Percentiles rank a stretch among this genome's conserved stretches.
Evolutionary conservation across 2,113 vertebrate species (phyloP).

Genomic region (Corvus moneduloides): DNA sequence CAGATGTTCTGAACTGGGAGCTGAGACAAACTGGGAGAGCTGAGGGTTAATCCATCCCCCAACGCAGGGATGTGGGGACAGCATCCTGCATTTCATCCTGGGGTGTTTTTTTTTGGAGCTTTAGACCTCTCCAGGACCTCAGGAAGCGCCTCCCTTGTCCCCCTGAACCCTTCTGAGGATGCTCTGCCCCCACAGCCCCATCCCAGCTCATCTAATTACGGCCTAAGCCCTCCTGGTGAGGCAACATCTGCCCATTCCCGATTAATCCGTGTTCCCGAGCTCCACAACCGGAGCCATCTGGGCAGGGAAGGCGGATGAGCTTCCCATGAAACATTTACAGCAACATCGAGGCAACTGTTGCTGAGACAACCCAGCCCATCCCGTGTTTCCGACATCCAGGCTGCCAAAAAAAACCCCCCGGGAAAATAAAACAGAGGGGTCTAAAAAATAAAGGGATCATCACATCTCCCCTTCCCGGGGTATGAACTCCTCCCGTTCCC

Average conservation of each 20-base stretch:
- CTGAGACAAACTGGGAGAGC: neutral
- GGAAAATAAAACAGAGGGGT: neutral
- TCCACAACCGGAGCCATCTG: conserved; percentile 44
- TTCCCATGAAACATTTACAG: conserved; percentile 60
- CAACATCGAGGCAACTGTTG: neutral
- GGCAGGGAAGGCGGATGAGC: conserved; percentile 30
- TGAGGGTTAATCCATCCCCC: neutral
- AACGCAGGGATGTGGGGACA: accelerated
- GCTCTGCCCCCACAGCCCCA: neutral
- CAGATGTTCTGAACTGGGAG: neutral
- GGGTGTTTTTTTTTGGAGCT: accelerated
- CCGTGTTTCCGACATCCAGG: accelerated
- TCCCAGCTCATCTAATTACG: neutral
- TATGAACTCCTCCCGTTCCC: accelerated
- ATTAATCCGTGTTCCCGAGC: neutral
- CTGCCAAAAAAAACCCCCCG: neutral
- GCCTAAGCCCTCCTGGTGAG: neutral
- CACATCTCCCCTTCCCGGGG: accelerated
- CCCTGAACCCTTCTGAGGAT: neutral
- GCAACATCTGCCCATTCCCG: conserved; percentile 50
- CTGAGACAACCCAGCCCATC: neutral
- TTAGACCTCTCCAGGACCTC: neutral
- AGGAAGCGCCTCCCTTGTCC: neutral
- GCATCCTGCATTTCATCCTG: accelerated
- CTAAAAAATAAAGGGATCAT: neutral